phyloP scores from a whole-genome alignment of 2,113 vertebrate species.

The Coreoperca whiteheadi region DNA sequence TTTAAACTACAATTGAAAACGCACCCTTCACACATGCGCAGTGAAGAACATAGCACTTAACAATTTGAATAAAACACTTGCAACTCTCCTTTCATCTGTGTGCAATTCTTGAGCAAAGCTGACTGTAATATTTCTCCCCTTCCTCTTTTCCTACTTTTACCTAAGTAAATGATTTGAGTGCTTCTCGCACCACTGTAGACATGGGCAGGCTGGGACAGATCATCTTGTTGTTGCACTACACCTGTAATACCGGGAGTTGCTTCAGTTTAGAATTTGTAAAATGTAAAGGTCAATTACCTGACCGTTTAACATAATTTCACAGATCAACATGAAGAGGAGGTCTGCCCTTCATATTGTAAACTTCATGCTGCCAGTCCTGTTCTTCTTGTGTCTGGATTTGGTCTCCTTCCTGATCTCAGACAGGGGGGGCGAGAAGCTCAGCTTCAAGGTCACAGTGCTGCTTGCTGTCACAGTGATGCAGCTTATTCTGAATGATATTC shows the following conservation, averaged over 20 bases:
- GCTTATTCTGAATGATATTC: constrained; percentile 81
- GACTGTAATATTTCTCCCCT: no score
- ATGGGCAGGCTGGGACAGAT: no score
- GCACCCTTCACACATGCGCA: no score
- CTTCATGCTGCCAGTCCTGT: constrained; percentile 83
- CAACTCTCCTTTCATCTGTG: no score
- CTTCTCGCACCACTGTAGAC: no score
- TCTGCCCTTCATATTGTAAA: constrained; percentile 83
- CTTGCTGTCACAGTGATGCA: constrained; percentile 81
- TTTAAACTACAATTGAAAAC: no score
- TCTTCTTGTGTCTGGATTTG: constrained; percentile 85
- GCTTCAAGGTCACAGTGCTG: constrained; percentile 80
- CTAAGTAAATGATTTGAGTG: no score
- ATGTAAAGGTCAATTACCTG: background rate
- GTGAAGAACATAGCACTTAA: no score
- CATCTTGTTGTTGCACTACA: background rate
- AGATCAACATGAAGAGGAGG: constrained; percentile 84
- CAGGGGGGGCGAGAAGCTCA: constrained; percentile 81
- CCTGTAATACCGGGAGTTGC: background rate
- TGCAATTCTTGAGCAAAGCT: no score
- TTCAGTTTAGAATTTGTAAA: background rate
- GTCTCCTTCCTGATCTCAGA: constrained; percentile 84
- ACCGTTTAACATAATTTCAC: background rate
- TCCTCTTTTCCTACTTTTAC: no score
- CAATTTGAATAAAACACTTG: no score